These are phyloP conservation scores for Mythimna lalbum DNA, from an alignment of 2,888 invertebrate genomes.

Conservation along the genomic window DNA sequence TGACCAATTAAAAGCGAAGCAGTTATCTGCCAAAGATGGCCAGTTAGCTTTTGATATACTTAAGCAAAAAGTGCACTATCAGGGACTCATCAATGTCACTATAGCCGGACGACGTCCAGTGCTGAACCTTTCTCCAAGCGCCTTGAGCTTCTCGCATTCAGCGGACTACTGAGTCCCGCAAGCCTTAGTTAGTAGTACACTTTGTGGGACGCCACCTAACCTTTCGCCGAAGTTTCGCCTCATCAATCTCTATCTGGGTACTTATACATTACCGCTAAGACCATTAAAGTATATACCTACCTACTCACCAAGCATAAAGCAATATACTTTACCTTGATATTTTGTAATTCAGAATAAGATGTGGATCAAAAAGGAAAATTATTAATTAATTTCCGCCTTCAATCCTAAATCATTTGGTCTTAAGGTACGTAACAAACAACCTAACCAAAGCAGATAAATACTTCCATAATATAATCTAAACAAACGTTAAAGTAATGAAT, in stretches of 20 bases:
- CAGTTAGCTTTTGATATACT: background rate
- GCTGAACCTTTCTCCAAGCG: background rate
- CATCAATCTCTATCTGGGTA: background rate
- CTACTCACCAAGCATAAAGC: background rate
- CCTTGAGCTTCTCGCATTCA: background rate
- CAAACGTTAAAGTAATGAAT: background rate
- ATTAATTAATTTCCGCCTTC: conserved; percentile 10
- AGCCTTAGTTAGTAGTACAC: background rate
- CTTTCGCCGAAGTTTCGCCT: background rate
- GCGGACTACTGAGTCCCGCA: background rate
- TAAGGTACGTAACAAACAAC: background rate
- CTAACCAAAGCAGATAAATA: background rate
- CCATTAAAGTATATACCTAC: background rate
- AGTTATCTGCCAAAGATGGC: no score
- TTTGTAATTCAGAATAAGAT: conserved; percentile 31
- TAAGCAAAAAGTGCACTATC: background rate
- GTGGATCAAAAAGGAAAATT: conserved; percentile 1
- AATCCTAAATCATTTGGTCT: background rate
- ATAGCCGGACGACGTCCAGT: background rate
- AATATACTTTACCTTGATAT: conserved; percentile 14
- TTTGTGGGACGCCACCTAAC: background rate
- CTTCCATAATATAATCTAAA: background rate
- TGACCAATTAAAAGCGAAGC: no score
- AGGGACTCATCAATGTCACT: background rate
- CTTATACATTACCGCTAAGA: conserved; percentile 9